These are phyloP conservation scores for Malacoraja senta DNA, from an alignment of 2,797 vertebrate species.

Conservation along the genomic window DNA sequence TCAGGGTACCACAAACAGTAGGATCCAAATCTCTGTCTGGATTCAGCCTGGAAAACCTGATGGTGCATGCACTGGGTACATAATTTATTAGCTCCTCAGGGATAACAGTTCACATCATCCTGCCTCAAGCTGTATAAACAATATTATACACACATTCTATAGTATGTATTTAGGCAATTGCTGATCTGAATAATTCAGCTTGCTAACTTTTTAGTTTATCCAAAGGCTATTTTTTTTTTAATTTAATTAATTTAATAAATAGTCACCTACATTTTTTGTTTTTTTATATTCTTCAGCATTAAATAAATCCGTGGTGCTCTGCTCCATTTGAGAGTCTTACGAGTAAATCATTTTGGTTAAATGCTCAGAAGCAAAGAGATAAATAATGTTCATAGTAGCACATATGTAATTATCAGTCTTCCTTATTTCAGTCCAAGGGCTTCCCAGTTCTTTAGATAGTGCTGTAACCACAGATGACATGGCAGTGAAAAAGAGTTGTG, in stretches of 20 bases:
- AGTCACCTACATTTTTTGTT: not conserved
- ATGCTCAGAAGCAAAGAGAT: not conserved
- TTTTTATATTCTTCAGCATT: not conserved
- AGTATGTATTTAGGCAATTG: slow-evolving; percentile 12
- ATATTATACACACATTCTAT: not conserved
- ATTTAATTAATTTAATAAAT: not conserved
- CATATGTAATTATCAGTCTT: slow-evolving; percentile 27
- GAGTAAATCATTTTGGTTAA: not conserved
- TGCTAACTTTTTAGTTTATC: slow-evolving; percentile 26
- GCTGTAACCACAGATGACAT: not conserved
- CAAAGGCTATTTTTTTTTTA: not conserved
- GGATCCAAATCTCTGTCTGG: slow-evolving; percentile 27
- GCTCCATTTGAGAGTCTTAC: not conserved
- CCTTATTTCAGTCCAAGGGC: slow-evolving; percentile 1
- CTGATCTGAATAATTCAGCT: not conserved
- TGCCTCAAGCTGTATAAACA: slow-evolving; percentile 27
- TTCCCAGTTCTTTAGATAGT: slow-evolving; percentile 13
- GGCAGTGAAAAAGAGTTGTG: slow-evolving; percentile 31
- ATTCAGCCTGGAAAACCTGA: slow-evolving; percentile 30
- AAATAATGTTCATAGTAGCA: not conserved
- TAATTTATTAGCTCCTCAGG: slow-evolving; percentile 29
- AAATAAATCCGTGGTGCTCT: not conserved
- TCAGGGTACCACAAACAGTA: slow-evolving; percentile 28
- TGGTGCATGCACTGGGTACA: slow-evolving; percentile 6
- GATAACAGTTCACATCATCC: slow-evolving; percentile 26